Conservation (phyloP, 2,797 vertebrate genomes). For the Sylvia borin region DNA sequence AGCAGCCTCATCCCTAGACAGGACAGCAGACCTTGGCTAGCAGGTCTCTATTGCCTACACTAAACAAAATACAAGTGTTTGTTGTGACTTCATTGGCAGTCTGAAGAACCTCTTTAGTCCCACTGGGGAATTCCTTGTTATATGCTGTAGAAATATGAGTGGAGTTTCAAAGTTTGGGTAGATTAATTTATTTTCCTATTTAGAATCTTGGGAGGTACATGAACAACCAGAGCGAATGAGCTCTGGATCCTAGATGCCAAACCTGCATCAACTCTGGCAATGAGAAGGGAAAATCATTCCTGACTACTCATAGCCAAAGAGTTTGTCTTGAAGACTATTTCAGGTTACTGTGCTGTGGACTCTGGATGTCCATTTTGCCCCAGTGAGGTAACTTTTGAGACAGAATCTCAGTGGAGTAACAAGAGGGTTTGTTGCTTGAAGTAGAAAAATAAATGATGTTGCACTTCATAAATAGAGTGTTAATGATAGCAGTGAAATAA, state of each 20-base stretch:
- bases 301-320: neutral
- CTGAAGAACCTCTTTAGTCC: neutral
- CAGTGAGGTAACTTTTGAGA: neutral
- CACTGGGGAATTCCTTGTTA: neutral
- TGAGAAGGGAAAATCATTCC: neutral
- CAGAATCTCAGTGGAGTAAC: neutral
- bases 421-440: neutral
- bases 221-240: neutral
- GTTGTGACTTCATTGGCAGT: neutral
- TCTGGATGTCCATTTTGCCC: neutral
- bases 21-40: neutral
- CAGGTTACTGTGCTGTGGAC: neutral
- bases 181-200: neutral
- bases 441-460: neutral
- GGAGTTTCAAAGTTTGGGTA: neutral
- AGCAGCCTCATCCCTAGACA: neutral
- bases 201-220: neutral
- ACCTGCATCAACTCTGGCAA: neutral
- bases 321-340: neutral
- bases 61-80: neutral
- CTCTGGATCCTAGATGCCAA: neutral
- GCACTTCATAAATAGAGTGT: slow-evolving; percentile 35
- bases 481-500: slow-evolving; percentile 40
- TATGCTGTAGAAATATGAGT: neutral
- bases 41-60: neutral